Conservation (phyloP, 1,140 invertebrate genomes). For the Zaprionus ghesquierei region DNA sequence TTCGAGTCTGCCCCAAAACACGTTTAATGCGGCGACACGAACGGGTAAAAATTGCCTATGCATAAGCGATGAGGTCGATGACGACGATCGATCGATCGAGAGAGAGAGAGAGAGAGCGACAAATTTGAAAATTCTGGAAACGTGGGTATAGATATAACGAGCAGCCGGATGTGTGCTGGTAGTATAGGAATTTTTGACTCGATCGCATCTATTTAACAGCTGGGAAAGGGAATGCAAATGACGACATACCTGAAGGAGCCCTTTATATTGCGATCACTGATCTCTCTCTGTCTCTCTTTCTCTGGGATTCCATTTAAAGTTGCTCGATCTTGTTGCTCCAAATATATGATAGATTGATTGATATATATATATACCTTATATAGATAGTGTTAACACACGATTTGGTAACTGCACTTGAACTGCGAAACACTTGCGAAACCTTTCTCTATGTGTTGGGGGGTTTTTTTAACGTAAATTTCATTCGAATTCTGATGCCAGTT, state of each 20-base stretch:
- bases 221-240: slow-evolving; percentile 66
- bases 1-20: slow-evolving; percentile 45
- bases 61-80: slow-evolving; percentile 60
- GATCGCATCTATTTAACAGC: slow-evolving; percentile 53
- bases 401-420: slow-evolving; percentile 49
- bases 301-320: neutral
- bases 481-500: neutral
- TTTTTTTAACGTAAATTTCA: slow-evolving; percentile 11
- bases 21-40: slow-evolving; percentile 47
- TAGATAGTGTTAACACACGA: slow-evolving; percentile 26
- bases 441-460: slow-evolving; percentile 9
- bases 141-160: slow-evolving; percentile 44
- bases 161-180: slow-evolving; percentile 33
- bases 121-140: slow-evolving; percentile 73
- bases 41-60: slow-evolving; percentile 55
- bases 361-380: slow-evolving; percentile 1
- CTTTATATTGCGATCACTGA: neutral
- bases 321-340: slow-evolving; percentile 31
- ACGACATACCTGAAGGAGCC: slow-evolving; percentile 48
- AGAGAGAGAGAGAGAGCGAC: slow-evolving; percentile 5
- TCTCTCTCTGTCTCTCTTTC: no score
- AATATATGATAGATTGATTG: neutral
- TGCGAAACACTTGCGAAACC: slow-evolving; percentile 45
- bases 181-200: slow-evolving; percentile 10
- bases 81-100: slow-evolving; percentile 23